Evolutionary conservation across 2,113 vertebrate genomes (phyloP).

Genomic region (Gavia stellata): DNA sequence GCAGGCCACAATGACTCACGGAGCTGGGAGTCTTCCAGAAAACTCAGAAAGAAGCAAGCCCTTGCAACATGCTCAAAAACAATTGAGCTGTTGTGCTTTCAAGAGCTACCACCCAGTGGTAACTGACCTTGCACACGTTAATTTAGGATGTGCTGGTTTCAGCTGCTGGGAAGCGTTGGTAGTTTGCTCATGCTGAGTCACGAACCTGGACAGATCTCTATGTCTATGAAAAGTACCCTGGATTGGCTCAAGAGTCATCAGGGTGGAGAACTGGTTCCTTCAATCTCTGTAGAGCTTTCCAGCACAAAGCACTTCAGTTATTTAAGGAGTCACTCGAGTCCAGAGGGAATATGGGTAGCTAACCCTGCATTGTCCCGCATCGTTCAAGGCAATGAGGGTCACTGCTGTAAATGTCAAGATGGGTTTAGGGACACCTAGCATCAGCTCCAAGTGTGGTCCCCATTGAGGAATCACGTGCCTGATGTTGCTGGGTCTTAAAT

Average conservation of each 20-base stretch:
- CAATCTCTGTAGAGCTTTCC: not conserved
- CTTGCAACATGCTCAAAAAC: not conserved
- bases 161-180: not conserved
- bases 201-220: fast-evolving
- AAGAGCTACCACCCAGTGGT: not conserved
- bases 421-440: not conserved
- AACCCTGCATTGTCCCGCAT: not conserved
- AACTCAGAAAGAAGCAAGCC: not conserved
- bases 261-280: not conserved
- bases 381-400: not conserved
- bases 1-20: fast-evolving
- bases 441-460: not conserved
- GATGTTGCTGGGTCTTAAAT: not conserved
- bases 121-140: fast-evolving
- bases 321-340: not conserved
- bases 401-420: not conserved
- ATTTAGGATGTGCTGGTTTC: not conserved
- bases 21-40: not conserved
- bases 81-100: not conserved
- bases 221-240: not conserved
- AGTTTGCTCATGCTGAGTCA: not conserved
- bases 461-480: not conserved
- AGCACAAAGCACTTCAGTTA: not conserved
- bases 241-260: not conserved
- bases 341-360: not conserved